A percentile compares a stretch with the other conserved stretches of the same genome.
Conservation (phyloP, 1,140 invertebrate species). For the Paralvinella palmiformis region DNA sequence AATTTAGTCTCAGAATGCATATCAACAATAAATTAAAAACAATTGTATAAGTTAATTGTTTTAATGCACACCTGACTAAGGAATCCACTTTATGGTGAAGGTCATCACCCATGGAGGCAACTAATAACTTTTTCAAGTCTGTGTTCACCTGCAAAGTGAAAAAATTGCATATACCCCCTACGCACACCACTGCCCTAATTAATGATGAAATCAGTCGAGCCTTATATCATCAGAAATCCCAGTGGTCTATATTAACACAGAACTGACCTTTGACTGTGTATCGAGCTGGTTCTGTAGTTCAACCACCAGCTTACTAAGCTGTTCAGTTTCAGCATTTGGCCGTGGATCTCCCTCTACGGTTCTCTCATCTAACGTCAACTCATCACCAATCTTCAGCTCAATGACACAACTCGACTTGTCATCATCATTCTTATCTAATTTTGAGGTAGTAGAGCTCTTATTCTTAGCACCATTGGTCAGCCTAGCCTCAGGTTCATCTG, state of each 20-base stretch:
- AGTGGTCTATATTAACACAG: not conserved
- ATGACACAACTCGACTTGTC: no score
- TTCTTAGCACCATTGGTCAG: no score
- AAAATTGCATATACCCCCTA: not conserved
- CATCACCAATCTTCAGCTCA: no score
- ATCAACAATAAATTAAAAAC: no score
- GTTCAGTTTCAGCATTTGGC: not conserved
- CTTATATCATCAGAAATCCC: not conserved
- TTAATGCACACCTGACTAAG: constrained; percentile 56
- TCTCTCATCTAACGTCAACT: no score
- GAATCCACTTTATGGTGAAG: constrained; percentile 79
- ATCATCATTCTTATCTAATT: no score
- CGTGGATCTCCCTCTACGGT: no score
- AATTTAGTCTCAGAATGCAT: no score
- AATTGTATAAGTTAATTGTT: no score
- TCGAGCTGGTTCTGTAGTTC: no score
- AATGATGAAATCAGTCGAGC: not conserved
- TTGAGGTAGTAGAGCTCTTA: no score
- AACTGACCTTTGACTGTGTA: not conserved
- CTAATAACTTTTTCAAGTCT: constrained; percentile 84
- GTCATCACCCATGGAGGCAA: constrained; percentile 90
- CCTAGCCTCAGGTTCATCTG: no score
- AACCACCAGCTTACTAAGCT: not conserved
- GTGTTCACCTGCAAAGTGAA: constrained; percentile 67
- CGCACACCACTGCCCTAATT: not conserved